Conservation (phyloP, 1,140 invertebrate species). For the Drosophila navojoa region DNA sequence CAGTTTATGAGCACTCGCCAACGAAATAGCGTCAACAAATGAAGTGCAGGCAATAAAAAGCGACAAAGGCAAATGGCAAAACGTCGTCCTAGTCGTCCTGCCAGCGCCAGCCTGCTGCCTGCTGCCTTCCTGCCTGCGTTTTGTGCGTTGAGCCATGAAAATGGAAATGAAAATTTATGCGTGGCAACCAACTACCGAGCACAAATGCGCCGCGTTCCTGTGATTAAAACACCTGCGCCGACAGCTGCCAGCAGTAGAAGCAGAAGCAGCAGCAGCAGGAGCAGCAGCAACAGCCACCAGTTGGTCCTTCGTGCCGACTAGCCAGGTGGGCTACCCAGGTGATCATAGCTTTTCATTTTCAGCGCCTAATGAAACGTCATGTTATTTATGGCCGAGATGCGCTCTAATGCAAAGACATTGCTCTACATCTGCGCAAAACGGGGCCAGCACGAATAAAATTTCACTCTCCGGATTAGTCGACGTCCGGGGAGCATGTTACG, state of each 20-base stretch:
- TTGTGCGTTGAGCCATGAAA: conserved; percentile 76
- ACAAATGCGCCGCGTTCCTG: conserved; percentile 46
- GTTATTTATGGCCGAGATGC: conserved; percentile 73
- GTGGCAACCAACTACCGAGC: conserved; percentile 37
- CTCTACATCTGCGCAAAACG: conserved; percentile 53
- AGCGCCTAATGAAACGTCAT: conserved; percentile 75
- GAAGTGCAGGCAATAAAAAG: conserved; percentile 81
- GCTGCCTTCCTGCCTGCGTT: conserved; percentile 29
- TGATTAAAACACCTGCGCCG: conserved; percentile 80
- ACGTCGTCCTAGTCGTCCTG: conserved; percentile 39
- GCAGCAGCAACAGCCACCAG: background rate
- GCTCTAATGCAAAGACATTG: conserved; percentile 75
- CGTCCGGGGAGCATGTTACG: background rate
- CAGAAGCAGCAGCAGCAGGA: conserved; percentile 4
- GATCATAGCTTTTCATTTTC: conserved; percentile 78
- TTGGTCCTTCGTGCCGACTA: conserved; percentile 25
- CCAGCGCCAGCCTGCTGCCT: conserved; percentile 11
- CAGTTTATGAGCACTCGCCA: conserved; percentile 57
- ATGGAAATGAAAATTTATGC: conserved; percentile 81
- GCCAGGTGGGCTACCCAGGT: conserved; percentile 36
- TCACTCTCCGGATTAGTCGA: conserved; percentile 14
- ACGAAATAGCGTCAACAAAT: conserved; percentile 75
- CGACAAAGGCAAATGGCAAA: conserved; percentile 77
- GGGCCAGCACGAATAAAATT: conserved; percentile 17
- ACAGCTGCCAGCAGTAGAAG: conserved; percentile 54